These are phyloP conservation scores for Cephalopholis sonnerati DNA, from an alignment of 2,113 vertebrate species.

Conservation along the genomic window DNA sequence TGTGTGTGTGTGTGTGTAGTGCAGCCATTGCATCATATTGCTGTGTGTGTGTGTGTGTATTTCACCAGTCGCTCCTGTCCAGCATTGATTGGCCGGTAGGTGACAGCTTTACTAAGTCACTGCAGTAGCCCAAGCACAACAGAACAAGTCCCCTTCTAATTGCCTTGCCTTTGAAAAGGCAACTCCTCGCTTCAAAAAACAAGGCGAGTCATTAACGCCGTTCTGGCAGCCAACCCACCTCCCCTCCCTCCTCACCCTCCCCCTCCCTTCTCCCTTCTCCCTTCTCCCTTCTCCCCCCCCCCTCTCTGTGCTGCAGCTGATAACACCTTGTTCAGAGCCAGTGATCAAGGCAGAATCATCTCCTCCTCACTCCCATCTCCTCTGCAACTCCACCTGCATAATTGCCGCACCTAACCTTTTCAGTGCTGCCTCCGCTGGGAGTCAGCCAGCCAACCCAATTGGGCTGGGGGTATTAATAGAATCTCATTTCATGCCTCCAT, in stretches of 20 bases:
- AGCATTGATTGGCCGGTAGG: constrained; percentile 61
- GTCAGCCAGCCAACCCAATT: constrained; percentile 81
- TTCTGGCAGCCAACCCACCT: constrained; percentile 70
- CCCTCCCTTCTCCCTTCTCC: not conserved
- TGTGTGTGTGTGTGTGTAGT: not conserved
- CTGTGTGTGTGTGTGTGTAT: constrained; percentile 27
- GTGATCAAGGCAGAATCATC: constrained; percentile 83
- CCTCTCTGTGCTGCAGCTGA: constrained; percentile 69
- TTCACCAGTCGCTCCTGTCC: constrained; percentile 44
- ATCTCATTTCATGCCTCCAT: constrained; percentile 85
- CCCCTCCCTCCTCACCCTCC: not conserved
- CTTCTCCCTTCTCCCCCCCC: constrained; percentile 5
- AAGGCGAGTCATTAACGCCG: constrained; percentile 81
- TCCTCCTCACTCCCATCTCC: constrained; percentile 78
- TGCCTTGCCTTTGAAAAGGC: constrained; percentile 76
- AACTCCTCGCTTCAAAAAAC: constrained; percentile 78
- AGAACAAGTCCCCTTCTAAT: constrained; percentile 78
- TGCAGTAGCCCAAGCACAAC: constrained; percentile 63
- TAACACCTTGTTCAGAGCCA: constrained; percentile 80
- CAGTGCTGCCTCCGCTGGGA: constrained; percentile 81
- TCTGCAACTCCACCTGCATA: constrained; percentile 86
- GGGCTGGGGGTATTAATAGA: constrained; percentile 86
- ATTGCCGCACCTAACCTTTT: constrained; percentile 89
- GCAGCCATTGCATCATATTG: constrained; percentile 6
- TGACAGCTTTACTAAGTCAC: constrained; percentile 70